Base-by-base conservation (phyloP, 2,888 invertebrate genomes). In the Temnothorax rugatulus region DNA sequence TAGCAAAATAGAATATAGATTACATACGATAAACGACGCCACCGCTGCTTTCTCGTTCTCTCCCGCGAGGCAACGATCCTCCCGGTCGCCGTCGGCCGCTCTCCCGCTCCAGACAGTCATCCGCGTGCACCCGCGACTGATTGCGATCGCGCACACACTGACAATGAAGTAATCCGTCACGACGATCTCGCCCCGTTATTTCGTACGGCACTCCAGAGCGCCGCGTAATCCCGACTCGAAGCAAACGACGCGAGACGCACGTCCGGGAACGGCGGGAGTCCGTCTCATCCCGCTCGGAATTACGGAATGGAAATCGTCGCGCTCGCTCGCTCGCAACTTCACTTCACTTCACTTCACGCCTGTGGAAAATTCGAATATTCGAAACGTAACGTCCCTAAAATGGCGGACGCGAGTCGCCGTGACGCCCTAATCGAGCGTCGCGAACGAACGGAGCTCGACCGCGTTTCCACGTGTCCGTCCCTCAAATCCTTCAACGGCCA, bases 181-280 rank as follows among this genome's bases (percentile, higher is more conserved):
- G 13, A 68, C 25, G 9, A 44, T 50, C 18, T 38, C 76, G 52
- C 8, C n/a, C 54, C 7, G 71, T 77, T 61, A 57, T 18, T 77
- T 57, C n/a, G 38, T 21, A 66, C 75, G 63, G 4, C 41, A 41
- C 41, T 41, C 41, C 41, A 9, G 41, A 7, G 18, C 8, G 41
- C n/a, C 25, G 0, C 44, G 47, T 21, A 3, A 47, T 47, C 21
- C 34, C 18, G 4, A 34, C 47, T 64, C 4, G 38, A 9, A 50
- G 21, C 34, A 47, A 75, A 75, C 29, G 21, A 63, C 47, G 47
- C 75, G 21, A 34, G 29, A 63, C 29, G 44, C 44, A 7, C 29
- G 29, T 44, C 11, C 41, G 7, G 34, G 34, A 34, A 34, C 41
- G 1, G 44, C 15, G 25, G 25, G 3, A 41, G 15, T 41, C 7